Percentiles rank a stretch among this genome's conserved stretches.
Evolutionary conservation across 2,797 vertebrate genomes (phyloP).

Genomic region (Poecilia gillii): DNA sequence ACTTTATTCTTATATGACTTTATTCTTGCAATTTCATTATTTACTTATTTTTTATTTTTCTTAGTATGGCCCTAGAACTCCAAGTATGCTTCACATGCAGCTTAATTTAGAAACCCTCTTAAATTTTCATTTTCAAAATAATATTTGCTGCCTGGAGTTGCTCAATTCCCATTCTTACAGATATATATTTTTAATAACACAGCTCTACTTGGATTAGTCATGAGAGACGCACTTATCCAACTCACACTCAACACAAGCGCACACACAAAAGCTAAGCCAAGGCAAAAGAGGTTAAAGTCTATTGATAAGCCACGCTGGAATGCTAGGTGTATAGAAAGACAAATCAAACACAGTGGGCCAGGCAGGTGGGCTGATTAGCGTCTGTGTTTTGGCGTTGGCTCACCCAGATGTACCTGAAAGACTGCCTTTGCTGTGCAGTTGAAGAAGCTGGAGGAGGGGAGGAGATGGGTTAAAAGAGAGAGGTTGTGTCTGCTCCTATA

Average conservation of each 20-base stretch:
- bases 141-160: constrained; percentile 2
- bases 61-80: no score
- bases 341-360: constrained; percentile 69
- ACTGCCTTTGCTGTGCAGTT: constrained; percentile 3
- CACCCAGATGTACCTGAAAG: constrained; percentile 8
- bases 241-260: constrained; percentile 8
- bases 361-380: constrained; percentile 35
- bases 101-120: neutral
- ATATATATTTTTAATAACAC: constrained; percentile 1
- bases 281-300: constrained; percentile 77
- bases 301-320: constrained; percentile 72
- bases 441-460: constrained; percentile 7
- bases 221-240: constrained; percentile 11
- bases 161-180: constrained; percentile 3
- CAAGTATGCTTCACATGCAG: no score
- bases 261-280: constrained; percentile 37
- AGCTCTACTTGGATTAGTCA: constrained; percentile 12
- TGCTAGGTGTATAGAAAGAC: constrained; percentile 74
- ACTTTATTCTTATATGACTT: no score
- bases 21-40: no score
- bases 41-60: no score
- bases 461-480: constrained; percentile 3
- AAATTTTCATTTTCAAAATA: neutral
- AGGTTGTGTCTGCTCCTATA: constrained; percentile 48
- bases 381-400: constrained; percentile 28